phyloP scores from a whole-genome alignment of 2,888 invertebrate species.

The Epiblema foenella region DNA sequence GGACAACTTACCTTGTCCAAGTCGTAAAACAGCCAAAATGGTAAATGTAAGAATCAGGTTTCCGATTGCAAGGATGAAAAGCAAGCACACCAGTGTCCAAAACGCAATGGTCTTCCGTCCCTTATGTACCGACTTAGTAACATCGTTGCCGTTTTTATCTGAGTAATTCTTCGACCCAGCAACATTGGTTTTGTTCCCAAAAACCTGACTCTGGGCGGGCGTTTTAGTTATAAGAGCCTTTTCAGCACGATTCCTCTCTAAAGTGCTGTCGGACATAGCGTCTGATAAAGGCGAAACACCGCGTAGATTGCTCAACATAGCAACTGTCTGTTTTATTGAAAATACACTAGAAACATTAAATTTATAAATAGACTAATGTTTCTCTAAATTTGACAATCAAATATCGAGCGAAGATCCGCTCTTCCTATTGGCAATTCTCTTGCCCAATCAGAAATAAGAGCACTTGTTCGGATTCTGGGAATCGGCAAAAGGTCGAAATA shows the following conservation, averaged over 20 bases:
- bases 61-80: conserved; percentile 90
- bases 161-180: conserved; percentile 70
- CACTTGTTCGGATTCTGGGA: conserved; percentile 29
- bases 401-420: conserved; percentile 70
- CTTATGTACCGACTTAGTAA: conserved; percentile 67
- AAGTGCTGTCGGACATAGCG: conserved; percentile 73
- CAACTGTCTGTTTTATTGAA: conserved; percentile 41
- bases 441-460: conserved; percentile 52
- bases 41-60: conserved; percentile 92
- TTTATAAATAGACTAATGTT: conserved; percentile 69
- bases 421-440: conserved; percentile 58
- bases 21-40: conserved; percentile 90
- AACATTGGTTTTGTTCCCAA: conserved; percentile 57
- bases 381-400: conserved; percentile 63
- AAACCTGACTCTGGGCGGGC: conserved; percentile 66
- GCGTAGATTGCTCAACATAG: conserved; percentile 67
- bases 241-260: conserved; percentile 73
- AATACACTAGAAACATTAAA: conserved; percentile 48
- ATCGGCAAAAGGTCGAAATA: conserved; percentile 16
- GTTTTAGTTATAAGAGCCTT: conserved; percentile 75
- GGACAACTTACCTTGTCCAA: conserved; percentile 85
- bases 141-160: conserved; percentile 79
- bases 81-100: conserved; percentile 90
- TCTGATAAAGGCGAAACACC: conserved; percentile 76
- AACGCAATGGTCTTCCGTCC: conserved; percentile 89